Evolutionary conservation across 1,140 invertebrate species (phyloP), one percentile per base, ranked within the genome.

Genomic region (Palaemon carinicauda): DNA sequence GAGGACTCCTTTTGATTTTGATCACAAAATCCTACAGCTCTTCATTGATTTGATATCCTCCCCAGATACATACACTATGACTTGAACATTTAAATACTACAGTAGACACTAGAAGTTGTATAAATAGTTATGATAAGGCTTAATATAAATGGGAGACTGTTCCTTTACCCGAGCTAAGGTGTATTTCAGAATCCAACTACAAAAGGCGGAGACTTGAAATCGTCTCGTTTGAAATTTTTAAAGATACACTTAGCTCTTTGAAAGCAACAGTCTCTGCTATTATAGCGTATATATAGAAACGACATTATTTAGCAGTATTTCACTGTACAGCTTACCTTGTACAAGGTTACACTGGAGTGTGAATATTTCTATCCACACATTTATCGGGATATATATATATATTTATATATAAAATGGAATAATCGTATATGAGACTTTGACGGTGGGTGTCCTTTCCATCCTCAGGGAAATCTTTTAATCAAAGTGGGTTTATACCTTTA

Each of bases 291-390:
- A 27, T 69, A 31, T 24, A 69, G 52, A 74, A 82, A 83, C 53
- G 73, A 41, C 51, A 75, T 65, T 56, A 81, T 41, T 73, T 27
- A 73, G 71, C 81, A 82, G 81, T 82, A 75, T 83, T 75, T 75
- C 73, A 83, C 81, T 83, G 81, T 83, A 83, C 81, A 83, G 71
- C 81, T 83, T 83, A 83, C 81, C 81, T 83, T 83, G 75, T 83
- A 83, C 50, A 83, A 83, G 81, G 81, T 83, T 83, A 83, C 81
- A 83, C 81, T 83, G 81, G 75, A 75, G 81, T 83, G 81, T 77
- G 73, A 53, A 75, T 17, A 80, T 51, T 69, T 81, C 52, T 73
- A 56, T 75, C 81, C 81, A 83, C 81, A 83, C 81, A 83, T 41
- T 83, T 83, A 83, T 83, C 51, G 56, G 81, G 71, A 60, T 41